Percentiles rank a stretch among this genome's conserved stretches.
These are phyloP conservation scores for Matsumyia berberina DNA, from an alignment of 2,888 invertebrate species.

Conservation along the genomic window DNA sequence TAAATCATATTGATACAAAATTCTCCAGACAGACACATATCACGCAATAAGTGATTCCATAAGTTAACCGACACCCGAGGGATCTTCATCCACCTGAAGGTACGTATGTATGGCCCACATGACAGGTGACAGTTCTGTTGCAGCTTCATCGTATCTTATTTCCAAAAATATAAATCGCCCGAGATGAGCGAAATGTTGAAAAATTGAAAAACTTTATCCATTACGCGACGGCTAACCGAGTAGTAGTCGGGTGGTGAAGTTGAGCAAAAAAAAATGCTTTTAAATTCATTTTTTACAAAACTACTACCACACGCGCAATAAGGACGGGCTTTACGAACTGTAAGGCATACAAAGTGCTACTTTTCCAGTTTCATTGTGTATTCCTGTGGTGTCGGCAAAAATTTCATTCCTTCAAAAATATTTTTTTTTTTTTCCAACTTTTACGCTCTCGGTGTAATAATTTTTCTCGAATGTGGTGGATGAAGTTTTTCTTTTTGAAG, in stretches of 20 bases:
- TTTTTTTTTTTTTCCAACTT: no score
- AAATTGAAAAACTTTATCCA: conserved; percentile 1
- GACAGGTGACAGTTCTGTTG: not conserved
- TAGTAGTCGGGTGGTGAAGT: no score
- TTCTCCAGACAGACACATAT: no score
- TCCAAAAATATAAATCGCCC: not conserved
- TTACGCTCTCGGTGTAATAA: no score
- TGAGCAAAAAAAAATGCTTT: not conserved
- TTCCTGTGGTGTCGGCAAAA: not conserved
- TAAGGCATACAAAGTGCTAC: not conserved
- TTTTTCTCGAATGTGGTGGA: not conserved
- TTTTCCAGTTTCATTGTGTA: not conserved
- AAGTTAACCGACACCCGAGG: no score
- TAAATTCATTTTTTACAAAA: not conserved
- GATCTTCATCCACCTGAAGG: not conserved
- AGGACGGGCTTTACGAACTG: not conserved
- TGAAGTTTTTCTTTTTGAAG: no score
- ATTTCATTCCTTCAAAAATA: not conserved
- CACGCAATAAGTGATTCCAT: no score
- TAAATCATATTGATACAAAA: no score
- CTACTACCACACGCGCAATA: not conserved
- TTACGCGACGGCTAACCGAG: not conserved
- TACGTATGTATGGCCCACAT: not conserved
- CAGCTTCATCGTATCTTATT: not conserved
- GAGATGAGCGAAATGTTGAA: not conserved